Base-by-base conservation (phyloP, 2,888 invertebrate species). In the Zele albiditarsus region DNA sequence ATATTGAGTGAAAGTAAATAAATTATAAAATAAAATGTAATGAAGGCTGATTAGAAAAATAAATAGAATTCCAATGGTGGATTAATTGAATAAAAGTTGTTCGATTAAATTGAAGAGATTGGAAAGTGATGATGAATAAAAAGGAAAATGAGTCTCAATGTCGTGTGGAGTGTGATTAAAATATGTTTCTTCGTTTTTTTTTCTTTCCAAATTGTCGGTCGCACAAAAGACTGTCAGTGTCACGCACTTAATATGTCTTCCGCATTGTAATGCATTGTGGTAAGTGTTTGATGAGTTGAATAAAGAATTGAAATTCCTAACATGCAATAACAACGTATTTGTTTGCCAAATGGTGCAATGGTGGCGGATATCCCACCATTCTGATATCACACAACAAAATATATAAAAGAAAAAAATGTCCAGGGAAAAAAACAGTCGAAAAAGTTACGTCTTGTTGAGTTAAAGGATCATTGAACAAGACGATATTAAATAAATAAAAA, bases 271-370 rank as follows among this genome's bases (percentile, higher is more conserved):
- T 86, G 83, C 85, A 84, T 73, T 78, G 71, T 80, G 74, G 58
- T 69, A 76, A 75, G 71, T 58, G 53, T 62, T 46, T 60, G 25
- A 74, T 27, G 74, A 77, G 74, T 75, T 79, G 80, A 78, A 74
- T 71, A 77, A 71, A 73, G 67, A 84, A 88, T 89, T 89, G 84
- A 88, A 86, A 89, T 89, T 89, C 89, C 68, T 70, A 80, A 82
- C 88, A 80, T 72, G 79, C 81, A 80, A 82, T 80, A 80, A 81
- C 82, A 79, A 76, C 76, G 85, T 84, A 57, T 70, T 65, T 65
- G 42, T 63, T 86, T 88, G 89, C 89, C 89, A 89, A 89, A 88
- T 88, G 84, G 88, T 85, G 87, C 86, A 87, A 76, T 75, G 72
- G 66, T 74, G 60, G 74, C 38, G 31, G 31, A 75, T 20, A 53